Evolutionary conservation across 1,140 invertebrate genomes (phyloP), one percentile per base, ranked within the genome.

Genomic region (Zaprionus nigranus): DNA sequence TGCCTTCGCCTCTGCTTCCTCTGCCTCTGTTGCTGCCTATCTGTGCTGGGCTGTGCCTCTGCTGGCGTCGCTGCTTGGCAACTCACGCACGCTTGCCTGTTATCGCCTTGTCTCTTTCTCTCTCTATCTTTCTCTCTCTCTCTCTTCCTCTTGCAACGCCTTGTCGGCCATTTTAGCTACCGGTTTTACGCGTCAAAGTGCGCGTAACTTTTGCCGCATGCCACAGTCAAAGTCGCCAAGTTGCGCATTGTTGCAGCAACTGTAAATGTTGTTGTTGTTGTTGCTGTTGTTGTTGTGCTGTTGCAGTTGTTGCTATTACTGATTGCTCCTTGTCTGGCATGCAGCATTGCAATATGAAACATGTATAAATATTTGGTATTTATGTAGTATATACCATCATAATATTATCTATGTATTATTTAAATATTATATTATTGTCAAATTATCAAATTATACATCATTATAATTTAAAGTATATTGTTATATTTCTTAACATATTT

Each of bases 121-220:
- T 46, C 20, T 20, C 20, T 20, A 0, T 20, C 43, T 46, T 20
- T 66, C 51, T 53, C 75, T 66, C 51, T 53, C 75, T 66, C 74
- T 53, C 20, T 46, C 22, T 36, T 58, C 67, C 63, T 65, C 40
- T 67, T 20, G 26, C 36, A 43, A 15, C 24, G 59, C 54, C 24
- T 72, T 68, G 77, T 75, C 66, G 70, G 80, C 84, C 80, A 87
- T 83, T 88, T 87, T 78, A 69, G 83, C 83, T 88, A 87, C 83
- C 83, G 83, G 83, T 87, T 87, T 86, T 87, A 87, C 84, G 83
- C 83, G 83, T 81, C 84, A 80, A 87, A 87, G 84, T 87, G 80
- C 78, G 77, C 84, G 82, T 87, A 86, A 88, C 83, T 88, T 82
- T 83, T 86, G 82, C 80, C 84, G 86, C 82, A 79, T 87, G 83